Evolutionary conservation across 1,140 invertebrate species (phyloP).

Genomic region (Odontomachus brunneus): DNA sequence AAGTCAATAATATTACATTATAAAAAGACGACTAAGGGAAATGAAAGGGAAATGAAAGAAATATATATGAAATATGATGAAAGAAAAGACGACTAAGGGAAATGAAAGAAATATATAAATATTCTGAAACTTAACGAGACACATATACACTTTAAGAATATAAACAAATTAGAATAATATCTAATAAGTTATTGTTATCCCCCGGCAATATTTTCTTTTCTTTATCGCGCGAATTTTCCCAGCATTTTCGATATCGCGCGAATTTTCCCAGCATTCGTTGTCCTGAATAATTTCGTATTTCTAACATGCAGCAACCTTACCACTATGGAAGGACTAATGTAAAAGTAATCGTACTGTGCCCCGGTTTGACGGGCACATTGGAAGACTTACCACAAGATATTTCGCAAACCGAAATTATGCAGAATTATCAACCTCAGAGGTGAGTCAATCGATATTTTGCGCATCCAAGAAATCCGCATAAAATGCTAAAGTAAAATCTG

Average conservation of each 20-base stretch:
- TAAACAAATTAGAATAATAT: slow-evolving; percentile 1
- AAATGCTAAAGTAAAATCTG: slow-evolving; percentile 23
- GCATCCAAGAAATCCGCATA: not conserved
- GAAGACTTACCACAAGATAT: slow-evolving; percentile 62
- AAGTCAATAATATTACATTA: not conserved
- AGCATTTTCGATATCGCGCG: no score
- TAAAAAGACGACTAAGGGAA: not conserved
- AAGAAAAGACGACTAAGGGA: not conserved
- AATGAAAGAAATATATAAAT: no score
- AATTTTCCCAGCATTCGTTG: no score
- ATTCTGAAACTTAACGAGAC: not conserved
- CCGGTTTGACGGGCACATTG: slow-evolving; percentile 79
- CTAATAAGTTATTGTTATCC: not conserved
- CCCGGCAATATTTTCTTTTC: not conserved
- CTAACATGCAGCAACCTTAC: slow-evolving; percentile 79
- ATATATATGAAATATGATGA: no score
- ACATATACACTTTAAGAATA: not conserved
- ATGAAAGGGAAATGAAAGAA: not conserved
- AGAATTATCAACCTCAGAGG: slow-evolving; percentile 69
- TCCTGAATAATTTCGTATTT: not conserved
- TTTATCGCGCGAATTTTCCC: not conserved
- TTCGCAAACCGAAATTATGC: slow-evolving; percentile 51
- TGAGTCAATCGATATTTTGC: slow-evolving; percentile 15
- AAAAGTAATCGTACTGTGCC: slow-evolving; percentile 83
- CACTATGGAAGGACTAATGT: slow-evolving; percentile 83